Evolutionary conservation across 2,113 vertebrate species (phyloP), one percentile per base, ranked within the genome.

Genomic region (Garra rufa): DNA sequence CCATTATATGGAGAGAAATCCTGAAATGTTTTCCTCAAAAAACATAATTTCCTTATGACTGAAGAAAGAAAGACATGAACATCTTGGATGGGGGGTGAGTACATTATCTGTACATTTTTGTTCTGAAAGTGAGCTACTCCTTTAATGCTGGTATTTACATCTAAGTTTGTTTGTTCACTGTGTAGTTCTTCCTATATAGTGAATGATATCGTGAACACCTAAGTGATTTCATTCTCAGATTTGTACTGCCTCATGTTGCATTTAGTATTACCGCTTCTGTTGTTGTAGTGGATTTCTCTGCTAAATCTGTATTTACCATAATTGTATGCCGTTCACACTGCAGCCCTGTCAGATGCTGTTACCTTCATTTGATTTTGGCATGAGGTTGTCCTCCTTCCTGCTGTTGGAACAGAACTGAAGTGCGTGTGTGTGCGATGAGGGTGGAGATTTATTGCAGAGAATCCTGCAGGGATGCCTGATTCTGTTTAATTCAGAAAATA

Each of bases 401-500:
- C 46, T 50, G 67, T 43, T 70, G 69, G 34, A 43, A 73, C 43
- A 28, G 13, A 76, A 21, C 13, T 41, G 50, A 57, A 41, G 30
- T 41, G 3, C 1, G 9, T 24, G 21, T 77, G 19, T 77, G 30
- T 57, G 50, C 5, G 6, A 14, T 76, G 75, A 76, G 52, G 73
- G 46, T n/a, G 28, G 48, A 59, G 52, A 77, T 77, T 76, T 52
- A 75, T 75, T 75, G 26, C 73, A 6, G 26, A 9, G 73, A 52
- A 50, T 17, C 28, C 73, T 52, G 26, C 17, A 76, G 74, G 74
- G 74, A 76, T 52, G 9, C 69, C 69, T 44, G 69, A 73, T 73
- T 76, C 48, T 34, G 74, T 76, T 46, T 74, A 34, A 52, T 76
- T 76, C 73, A 52, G 26, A 76, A 34, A 76, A 52, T 76, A 76